A percentile compares a stretch with the other conserved stretches of the same genome.
Evolutionary conservation across 2,888 invertebrate species (phyloP).

Genomic region (Zygothrica quintamaculata): DNA sequence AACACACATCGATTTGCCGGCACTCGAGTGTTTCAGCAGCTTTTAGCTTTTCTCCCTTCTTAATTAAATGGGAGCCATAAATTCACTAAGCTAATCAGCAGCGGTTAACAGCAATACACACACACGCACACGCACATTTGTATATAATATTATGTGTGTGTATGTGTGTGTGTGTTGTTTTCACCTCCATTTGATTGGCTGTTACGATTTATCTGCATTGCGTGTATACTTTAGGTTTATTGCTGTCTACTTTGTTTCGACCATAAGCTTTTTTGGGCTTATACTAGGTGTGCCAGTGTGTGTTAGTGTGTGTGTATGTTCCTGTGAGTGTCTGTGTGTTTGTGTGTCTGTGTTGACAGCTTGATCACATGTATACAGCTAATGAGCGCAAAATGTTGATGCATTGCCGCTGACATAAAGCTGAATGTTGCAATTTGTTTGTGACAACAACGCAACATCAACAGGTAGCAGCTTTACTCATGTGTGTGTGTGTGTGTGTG

Average conservation of each 20-base stretch:
- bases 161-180: constrained; percentile 5
- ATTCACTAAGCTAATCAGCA: constrained; percentile 60
- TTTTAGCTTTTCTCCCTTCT: constrained; percentile 44
- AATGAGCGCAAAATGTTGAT: constrained; percentile 13
- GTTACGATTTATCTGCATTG: constrained; percentile 35
- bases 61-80: constrained; percentile 78
- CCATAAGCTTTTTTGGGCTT: constrained; percentile 1
- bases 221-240: constrained; percentile 14
- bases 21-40: constrained; percentile 27
- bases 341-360: constrained; percentile 32
- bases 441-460: constrained; percentile 40
- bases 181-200: constrained; percentile 21
- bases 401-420: constrained; percentile 8
- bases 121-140: neutral
- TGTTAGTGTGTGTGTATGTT: constrained; percentile 14
- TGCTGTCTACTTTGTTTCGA: constrained; percentile 15
- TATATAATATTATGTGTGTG: constrained; percentile 1
- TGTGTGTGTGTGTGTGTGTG: too few species aligned
- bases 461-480: constrained; percentile 72
- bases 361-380: constrained; percentile 23
- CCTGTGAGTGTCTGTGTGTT: constrained; percentile 19
- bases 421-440: constrained; percentile 7
- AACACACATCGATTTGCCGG: constrained; percentile 57
- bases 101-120: neutral
- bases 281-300: constrained; percentile 2